phyloP scores from a whole-genome alignment of 2,797 vertebrate genomes.

The Esox masquinongy region DNA sequence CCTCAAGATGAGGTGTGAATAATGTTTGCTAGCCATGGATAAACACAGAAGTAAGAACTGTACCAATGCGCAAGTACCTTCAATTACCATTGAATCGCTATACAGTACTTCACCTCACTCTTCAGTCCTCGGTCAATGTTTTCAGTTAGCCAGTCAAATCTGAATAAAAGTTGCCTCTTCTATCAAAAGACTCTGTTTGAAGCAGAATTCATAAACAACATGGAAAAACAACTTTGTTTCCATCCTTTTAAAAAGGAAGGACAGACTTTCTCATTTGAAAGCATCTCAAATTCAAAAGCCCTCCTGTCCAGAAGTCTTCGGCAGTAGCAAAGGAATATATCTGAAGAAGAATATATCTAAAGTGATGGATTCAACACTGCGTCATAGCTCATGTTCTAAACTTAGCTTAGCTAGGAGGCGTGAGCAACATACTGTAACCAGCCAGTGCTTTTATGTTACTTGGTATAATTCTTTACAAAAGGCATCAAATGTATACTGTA shows the following conservation, averaged over 20 bases:
- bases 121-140: slow-evolving; percentile 33
- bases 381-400: slow-evolving; percentile 45
- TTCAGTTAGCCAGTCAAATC: slow-evolving; percentile 48
- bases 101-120: slow-evolving; percentile 10
- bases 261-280: slow-evolving; percentile 30
- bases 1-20: slow-evolving; percentile 33
- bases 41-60: slow-evolving; percentile 29
- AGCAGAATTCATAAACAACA: slow-evolving; percentile 46
- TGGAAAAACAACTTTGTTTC: slow-evolving; percentile 53
- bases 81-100: slow-evolving; percentile 40
- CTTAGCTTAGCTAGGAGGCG: slow-evolving; percentile 45
- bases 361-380: slow-evolving; percentile 43
- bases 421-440: slow-evolving; percentile 39
- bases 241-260: slow-evolving; percentile 32
- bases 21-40: slow-evolving; percentile 27
- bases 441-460: slow-evolving; percentile 32
- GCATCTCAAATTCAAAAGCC: slow-evolving; percentile 40
- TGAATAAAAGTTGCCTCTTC: slow-evolving; percentile 29
- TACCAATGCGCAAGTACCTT: slow-evolving; percentile 21
- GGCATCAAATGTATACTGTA: slow-evolving; percentile 43
- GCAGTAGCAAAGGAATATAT: slow-evolving; percentile 66
- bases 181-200: slow-evolving; percentile 42
- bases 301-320: slow-evolving; percentile 36
- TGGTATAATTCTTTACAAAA: slow-evolving; percentile 39
- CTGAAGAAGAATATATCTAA: slow-evolving; percentile 52